A percentile compares a stretch with the other conserved stretches of the same genome.
phyloP scores from a whole-genome alignment of 2,113 vertebrate species.

The Heptranchias perlo region DNA sequence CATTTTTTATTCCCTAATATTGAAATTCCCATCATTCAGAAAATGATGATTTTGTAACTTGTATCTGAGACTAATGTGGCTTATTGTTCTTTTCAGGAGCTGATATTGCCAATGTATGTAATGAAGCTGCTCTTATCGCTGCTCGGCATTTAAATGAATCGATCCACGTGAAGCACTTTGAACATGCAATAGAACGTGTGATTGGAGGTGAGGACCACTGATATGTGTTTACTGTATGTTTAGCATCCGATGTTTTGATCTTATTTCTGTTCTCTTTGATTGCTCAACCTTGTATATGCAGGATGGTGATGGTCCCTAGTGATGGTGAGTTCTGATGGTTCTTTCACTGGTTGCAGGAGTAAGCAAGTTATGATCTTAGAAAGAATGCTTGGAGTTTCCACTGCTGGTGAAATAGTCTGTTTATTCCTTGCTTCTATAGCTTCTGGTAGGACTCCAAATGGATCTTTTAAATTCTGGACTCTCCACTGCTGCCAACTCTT shows the following conservation, averaged over 20 bases:
- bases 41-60: not conserved
- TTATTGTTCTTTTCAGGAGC: slow-evolving; percentile 53
- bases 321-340: not conserved
- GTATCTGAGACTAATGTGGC: not conserved
- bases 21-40: not conserved
- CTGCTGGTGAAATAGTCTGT: not conserved
- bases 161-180: slow-evolving; percentile 52
- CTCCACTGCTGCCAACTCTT: not conserved
- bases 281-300: not conserved
- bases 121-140: slow-evolving; percentile 67
- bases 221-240: not conserved
- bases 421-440: not conserved
- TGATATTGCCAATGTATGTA: slow-evolving; percentile 68
- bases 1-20: not conserved
- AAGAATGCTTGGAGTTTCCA: not conserved
- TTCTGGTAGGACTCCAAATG: not conserved
- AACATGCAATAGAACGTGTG: slow-evolving; percentile 59
- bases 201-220: slow-evolving; percentile 51
- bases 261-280: not conserved
- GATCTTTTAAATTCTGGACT: not conserved
- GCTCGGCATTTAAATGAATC: slow-evolving; percentile 52
- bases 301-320: not conserved
- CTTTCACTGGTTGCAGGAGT: not conserved
- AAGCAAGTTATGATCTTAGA: not conserved
- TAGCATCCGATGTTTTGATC: not conserved